Conservation (phyloP, 2,888 invertebrate genomes). For the Cephus sareptanus region DNA sequence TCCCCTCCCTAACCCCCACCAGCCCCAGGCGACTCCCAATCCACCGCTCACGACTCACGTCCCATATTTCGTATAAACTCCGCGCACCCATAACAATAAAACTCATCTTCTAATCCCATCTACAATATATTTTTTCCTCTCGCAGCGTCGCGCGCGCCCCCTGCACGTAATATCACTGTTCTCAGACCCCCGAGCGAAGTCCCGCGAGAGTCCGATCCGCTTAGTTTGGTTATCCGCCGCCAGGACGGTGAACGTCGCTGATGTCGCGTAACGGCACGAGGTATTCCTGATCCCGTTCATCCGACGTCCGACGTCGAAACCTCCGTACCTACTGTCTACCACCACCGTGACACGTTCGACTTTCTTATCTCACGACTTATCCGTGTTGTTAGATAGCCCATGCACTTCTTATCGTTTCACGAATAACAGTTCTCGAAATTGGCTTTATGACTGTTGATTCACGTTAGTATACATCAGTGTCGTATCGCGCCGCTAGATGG, state of each 20-base stretch:
- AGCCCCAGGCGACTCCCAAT: neutral
- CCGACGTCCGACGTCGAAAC: neutral
- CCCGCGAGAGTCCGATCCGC: neutral
- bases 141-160: neutral
- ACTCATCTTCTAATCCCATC: neutral
- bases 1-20: constrained; percentile 8
- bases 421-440: constrained; percentile 52
- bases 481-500: neutral
- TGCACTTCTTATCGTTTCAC: constrained; percentile 31
- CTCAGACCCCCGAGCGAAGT: neutral
- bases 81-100: neutral
- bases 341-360: neutral
- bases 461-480: neutral
- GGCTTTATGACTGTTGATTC: constrained; percentile 31
- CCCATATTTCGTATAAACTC: neutral
- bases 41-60: neutral
- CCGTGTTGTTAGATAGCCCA: constrained; percentile 13
- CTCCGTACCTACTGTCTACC: neutral
- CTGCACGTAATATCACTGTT: neutral
- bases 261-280: neutral
- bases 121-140: neutral
- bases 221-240: neutral
- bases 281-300: neutral
- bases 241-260: neutral
- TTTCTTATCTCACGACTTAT: neutral